Evolutionary conservation across 2,113 vertebrate genomes (phyloP).

Genomic region (Erythrolamprus reginae): DNA sequence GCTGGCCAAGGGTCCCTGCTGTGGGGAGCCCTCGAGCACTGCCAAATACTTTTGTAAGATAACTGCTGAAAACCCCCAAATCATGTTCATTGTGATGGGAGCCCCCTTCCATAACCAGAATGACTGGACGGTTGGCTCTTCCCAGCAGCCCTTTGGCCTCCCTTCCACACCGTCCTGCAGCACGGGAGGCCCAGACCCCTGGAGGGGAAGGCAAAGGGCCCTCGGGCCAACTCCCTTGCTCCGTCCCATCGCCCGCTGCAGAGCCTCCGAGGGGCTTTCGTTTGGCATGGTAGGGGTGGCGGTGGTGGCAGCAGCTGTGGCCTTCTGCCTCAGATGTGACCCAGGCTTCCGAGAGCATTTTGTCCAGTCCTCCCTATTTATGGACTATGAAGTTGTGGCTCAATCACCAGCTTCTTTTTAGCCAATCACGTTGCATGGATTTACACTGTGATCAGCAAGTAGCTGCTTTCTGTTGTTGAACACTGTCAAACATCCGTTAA

Average conservation of each 20-base stretch:
- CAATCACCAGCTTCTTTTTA: neutral
- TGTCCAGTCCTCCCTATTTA: neutral
- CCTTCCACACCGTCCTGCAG: too few relatives aligned
- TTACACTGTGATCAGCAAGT: neutral
- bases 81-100: neutral
- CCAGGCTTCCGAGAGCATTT: neutral
- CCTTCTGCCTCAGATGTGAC: neutral
- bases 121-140: neutral
- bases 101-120: neutral
- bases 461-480: neutral
- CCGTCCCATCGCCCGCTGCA: neutral
- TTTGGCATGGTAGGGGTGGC: neutral
- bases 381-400: slow-evolving; percentile 3
- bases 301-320: accelerated
- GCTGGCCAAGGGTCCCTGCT: slow-evolving; percentile 13
- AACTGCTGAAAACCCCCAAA: neutral
- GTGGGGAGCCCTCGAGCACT: slow-evolving; percentile 28
- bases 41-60: slow-evolving; percentile 29
- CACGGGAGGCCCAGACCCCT: neutral
- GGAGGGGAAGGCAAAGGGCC: neutral
- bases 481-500: slow-evolving; percentile 1
- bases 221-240: neutral
- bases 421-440: neutral
- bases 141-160: neutral
- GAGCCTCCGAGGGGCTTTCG: neutral